phyloP scores from a whole-genome alignment of 2,888 invertebrate genomes.

The Cataglyphis albicans region DNA sequence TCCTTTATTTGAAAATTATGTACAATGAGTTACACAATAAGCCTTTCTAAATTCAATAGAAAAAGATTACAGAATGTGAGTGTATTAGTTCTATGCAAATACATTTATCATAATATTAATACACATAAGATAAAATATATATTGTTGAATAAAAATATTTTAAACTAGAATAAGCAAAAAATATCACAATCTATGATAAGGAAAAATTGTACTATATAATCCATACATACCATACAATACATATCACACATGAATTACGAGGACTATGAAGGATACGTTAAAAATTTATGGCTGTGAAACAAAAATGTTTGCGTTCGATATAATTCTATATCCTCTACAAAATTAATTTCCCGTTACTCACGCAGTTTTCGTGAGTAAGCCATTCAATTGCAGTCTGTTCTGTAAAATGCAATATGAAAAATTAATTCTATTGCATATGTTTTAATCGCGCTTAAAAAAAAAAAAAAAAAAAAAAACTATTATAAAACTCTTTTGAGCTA shows the following conservation, averaged over 20 bases:
- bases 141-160: not conserved
- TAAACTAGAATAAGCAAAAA: slow-evolving; percentile 10
- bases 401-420: slow-evolving; percentile 4
- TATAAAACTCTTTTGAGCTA: slow-evolving; percentile 19
- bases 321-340: not conserved
- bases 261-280: not conserved
- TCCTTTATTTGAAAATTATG: not conserved
- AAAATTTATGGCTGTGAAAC: slow-evolving; percentile 29
- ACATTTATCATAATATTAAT: not conserved
- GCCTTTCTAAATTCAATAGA: slow-evolving; percentile 36
- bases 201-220: slow-evolving; percentile 37
- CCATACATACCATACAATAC: not conserved
- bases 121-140: slow-evolving; percentile 6
- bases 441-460: slow-evolving; percentile 8
- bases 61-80: slow-evolving; percentile 38
- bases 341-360: slow-evolving; percentile 23
- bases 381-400: not conserved
- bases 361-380: not conserved
- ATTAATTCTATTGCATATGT: slow-evolving; percentile 25
- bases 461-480: slow-evolving; percentile 28
- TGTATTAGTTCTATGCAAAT: slow-evolving; percentile 1
- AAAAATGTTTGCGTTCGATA: slow-evolving; percentile 12
- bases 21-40: not conserved
- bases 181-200: not conserved
- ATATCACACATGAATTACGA: slow-evolving; percentile 30